These are phyloP conservation scores for Characodon lateralis DNA, from an alignment of 2,797 vertebrate genomes.

Conservation along the genomic window DNA sequence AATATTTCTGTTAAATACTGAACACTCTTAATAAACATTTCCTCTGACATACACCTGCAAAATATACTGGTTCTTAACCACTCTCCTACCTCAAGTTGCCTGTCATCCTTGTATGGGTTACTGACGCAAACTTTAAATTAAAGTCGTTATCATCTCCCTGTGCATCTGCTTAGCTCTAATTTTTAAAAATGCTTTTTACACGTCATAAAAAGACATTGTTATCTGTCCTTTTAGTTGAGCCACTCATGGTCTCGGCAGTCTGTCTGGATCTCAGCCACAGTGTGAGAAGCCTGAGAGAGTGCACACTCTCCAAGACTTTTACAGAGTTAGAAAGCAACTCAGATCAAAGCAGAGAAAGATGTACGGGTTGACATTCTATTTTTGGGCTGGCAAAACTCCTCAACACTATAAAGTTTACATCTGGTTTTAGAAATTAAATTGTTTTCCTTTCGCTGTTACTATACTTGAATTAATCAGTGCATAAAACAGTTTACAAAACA, in stretches of 20 bases:
- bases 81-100: constrained; percentile 4
- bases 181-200: constrained; percentile 21
- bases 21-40: constrained; percentile 24
- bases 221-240: constrained; percentile 46
- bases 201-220: constrained; percentile 63
- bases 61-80: constrained; percentile 16
- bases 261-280: constrained; percentile 61
- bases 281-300: constrained; percentile 45
- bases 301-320: constrained; percentile 36
- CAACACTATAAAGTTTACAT: constrained; percentile 33
- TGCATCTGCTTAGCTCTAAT: constrained; percentile 27
- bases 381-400: constrained; percentile 40
- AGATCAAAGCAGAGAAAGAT: constrained; percentile 21
- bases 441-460: not conserved
- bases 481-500: constrained; percentile 38
- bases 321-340: constrained; percentile 20
- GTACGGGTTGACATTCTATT: constrained; percentile 62
- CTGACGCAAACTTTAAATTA: constrained; percentile 25
- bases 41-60: constrained; percentile 23
- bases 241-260: constrained; percentile 53
- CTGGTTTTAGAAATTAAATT: constrained; percentile 8
- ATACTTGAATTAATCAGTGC: constrained; percentile 21
- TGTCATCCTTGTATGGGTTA: constrained; percentile 44
- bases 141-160: constrained; percentile 9
- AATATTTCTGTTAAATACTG: constrained; percentile 31